Conservation (phyloP, 1,140 invertebrate genomes). For the Drosophila bocqueti region DNA sequence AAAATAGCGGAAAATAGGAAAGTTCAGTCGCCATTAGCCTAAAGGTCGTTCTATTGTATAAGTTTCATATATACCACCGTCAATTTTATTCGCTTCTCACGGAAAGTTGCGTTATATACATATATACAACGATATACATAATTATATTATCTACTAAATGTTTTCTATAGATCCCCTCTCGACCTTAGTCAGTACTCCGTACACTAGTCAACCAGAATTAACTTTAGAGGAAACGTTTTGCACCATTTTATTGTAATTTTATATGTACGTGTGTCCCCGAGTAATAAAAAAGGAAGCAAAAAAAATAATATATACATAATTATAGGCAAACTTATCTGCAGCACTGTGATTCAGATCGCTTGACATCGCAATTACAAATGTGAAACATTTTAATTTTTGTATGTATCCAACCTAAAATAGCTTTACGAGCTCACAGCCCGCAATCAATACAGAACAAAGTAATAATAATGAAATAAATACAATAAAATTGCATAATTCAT, state of each 20-base stretch:
- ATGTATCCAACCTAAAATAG: conserved; percentile 45
- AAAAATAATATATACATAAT: conserved; percentile 1
- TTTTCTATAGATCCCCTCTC: conserved; percentile 63
- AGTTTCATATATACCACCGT: conserved; percentile 82
- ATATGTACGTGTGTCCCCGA: conserved; percentile 46
- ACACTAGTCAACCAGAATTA: conserved; percentile 38
- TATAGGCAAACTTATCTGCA: conserved; percentile 33
- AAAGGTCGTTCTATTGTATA: conserved; percentile 72
- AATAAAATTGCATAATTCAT: conserved; percentile 9
- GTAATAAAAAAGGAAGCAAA: conserved; percentile 12
- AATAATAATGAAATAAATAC: conserved; percentile 2
- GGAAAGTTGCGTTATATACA: conserved; percentile 72
- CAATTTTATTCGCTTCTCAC: conserved; percentile 82
- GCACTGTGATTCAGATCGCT: conserved; percentile 45
- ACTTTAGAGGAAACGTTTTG: conserved; percentile 41
- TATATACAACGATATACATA: conserved; percentile 48
- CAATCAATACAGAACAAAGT: conserved; percentile 14
- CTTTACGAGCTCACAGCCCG: conserved; percentile 60
- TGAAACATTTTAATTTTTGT: conserved; percentile 64
- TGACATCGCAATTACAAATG: conserved; percentile 56
- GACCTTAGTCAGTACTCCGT: conserved; percentile 47
- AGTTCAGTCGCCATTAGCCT: conserved; percentile 46
- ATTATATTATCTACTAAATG: conserved; percentile 57
- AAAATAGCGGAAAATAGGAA: conserved; percentile 14
- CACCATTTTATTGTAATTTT: conserved; percentile 69